Base-by-base conservation (phyloP, 1,140 invertebrate species). In the Brachionus paranguensis region DNA sequence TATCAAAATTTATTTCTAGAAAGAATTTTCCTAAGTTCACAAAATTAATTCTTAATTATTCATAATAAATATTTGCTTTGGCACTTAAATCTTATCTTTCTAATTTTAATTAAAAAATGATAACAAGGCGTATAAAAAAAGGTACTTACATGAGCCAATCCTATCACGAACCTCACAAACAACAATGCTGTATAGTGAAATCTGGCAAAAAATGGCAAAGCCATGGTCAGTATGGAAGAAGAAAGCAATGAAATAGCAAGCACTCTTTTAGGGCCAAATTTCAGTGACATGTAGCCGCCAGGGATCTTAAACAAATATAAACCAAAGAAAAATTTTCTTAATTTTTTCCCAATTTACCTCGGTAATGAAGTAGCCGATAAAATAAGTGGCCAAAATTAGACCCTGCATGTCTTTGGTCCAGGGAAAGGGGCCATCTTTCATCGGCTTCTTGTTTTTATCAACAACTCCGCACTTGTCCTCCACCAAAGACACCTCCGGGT, bases 281-380 rank as follows among this genome's bases (percentile, higher is more conserved):
- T 81, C 3, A 81, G 41, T 5, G 78, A 81, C 37, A 81, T 45
- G 37, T 81, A 81, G 12, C 78, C 78, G 3, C 78, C 78, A 41
- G 78, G 78, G 6, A 81, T 81, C 78, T 81, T 33, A 81, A 37
- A 60, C 11, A 41, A 76, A 24, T 27, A 10, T 29, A 43, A 74
- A 47, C 7, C 20, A 5, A 20, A 27, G 1, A 27, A 50, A 3
- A 8, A 7, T 10, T 24, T 27, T 14, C 10, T 0, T 27, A 27
- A 0, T 60, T 68, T 8, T 29, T 45, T 0, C 6, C 3, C 5
- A 60, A 37, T 6, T 47, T 12, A 90, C 86, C 84, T 90, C 89
- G 10, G 88, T 87, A 7, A 88, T 74, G 7, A 90, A 85, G 84
- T 90, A 90, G 47, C 89, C 89, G 86, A 87, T 88, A 87, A 90